Evolutionary conservation across 1,140 invertebrate species (phyloP), one percentile per base, ranked within the genome.

Genomic region (Eubasilissa regina): DNA sequence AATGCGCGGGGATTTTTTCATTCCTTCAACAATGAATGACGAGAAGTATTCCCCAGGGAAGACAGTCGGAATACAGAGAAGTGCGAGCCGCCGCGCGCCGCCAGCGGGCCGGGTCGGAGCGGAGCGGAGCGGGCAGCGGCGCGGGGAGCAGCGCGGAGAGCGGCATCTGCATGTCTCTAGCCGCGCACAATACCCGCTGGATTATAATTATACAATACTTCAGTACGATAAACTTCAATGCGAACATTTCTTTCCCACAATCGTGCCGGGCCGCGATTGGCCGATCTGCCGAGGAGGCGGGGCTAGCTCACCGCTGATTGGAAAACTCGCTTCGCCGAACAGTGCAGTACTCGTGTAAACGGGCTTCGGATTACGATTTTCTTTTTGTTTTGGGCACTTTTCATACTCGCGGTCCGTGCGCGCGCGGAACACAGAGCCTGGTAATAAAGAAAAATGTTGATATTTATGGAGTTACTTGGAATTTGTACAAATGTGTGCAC

Each of bases 241-340:
- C 56, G 58, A 76, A 76, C 74, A 76, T 76, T 76, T 76, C 44
- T 60, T 76, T 76, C 74, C 74, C 74, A 76, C 74, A 76, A 76
- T 76, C 74, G 58, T 47, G 55, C 53, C n/a, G 8, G 25, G 51
- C 68, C 19, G 56, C 47, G 21, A 81, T 81, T 81, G 80, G 80
- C 56, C 47, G 21, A 56, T 55, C 51, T 55, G 48, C 47, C n/a
- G 47, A 17, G 76, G 51, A 15, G 76, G 80, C 80, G 75, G 51
- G 70, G 75, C 80, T 58, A 73, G 21, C 51, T 44, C 43, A 47
- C 9, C n/a, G 55, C 70, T 74, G 58, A 79, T 79, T 74, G 78
- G 78, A 47, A 51, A 62, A 75, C 25, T 53, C 25, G 45, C 70
- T 21, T 19, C 11, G 48, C 55, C 12, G 43, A 76, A 62, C 56